Conservation (phyloP, 2,797 vertebrate species). For the Alectoris magna region DNA sequence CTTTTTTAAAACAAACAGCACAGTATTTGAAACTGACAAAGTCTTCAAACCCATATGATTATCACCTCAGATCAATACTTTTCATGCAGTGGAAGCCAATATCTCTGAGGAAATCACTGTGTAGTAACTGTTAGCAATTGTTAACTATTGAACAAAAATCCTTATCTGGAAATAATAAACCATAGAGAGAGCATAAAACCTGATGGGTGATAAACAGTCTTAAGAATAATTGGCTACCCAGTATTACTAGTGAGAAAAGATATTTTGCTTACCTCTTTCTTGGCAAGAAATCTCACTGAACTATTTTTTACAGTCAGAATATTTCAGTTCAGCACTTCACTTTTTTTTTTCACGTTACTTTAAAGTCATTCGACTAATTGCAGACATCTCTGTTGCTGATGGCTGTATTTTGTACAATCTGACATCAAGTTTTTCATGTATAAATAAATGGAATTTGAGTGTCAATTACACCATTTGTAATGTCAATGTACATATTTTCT, state of each 20-base stretch:
- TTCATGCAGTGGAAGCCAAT: not conserved
- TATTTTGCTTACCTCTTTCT: not conserved
- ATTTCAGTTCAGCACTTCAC: not conserved
- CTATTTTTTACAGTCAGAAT: not conserved
- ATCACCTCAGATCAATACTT: not conserved
- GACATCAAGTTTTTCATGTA: not conserved
- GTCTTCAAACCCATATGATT: not conserved
- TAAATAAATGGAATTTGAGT: slow-evolving; percentile 1
- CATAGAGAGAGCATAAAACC: not conserved
- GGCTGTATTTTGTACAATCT: not conserved
- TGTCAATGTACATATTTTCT: not conserved
- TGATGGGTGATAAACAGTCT: not conserved
- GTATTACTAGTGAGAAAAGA: not conserved
- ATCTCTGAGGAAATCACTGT: slow-evolving; percentile 1
- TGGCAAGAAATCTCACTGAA: not conserved
- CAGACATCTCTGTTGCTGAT: not conserved
- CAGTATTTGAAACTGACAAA: not conserved
- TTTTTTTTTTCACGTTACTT: not conserved
- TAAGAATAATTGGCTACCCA: not conserved
- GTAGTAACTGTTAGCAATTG: not conserved
- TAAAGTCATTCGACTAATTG: slow-evolving; percentile 3
- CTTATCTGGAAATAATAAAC: slow-evolving; percentile 21
- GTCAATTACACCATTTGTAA: not conserved
- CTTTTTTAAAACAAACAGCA: not conserved
- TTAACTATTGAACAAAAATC: slow-evolving; percentile 28